Evolutionary conservation across 2,888 invertebrate genomes (phyloP).

Genomic region (Hecatera dysodea): DNA sequence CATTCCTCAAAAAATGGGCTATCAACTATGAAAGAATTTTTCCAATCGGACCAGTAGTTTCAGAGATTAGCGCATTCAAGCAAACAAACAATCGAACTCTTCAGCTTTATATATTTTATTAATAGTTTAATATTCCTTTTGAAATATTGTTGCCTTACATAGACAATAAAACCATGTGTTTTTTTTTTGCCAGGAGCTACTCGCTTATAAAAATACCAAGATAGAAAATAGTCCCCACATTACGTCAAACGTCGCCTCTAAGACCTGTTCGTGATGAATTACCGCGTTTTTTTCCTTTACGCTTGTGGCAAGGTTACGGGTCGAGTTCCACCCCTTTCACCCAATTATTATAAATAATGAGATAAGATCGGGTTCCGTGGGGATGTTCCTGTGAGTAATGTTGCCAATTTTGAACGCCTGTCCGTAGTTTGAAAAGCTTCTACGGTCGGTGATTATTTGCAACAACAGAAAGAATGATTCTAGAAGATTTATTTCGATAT

Average conservation of each 20-base stretch:
- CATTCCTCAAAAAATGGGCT: too few relatives aligned
- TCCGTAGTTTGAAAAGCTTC: conserved; percentile 38
- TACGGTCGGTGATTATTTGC: conserved; percentile 36
- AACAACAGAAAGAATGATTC: conserved; percentile 10
- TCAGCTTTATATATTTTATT: too few relatives aligned
- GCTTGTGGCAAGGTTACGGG: conserved; percentile 64
- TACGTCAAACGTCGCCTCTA: conserved; percentile 46
- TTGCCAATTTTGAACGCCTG: conserved; percentile 60
- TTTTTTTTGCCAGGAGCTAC: too few relatives aligned
- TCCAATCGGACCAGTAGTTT: too few relatives aligned
- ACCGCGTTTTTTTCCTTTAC: conserved; percentile 55
- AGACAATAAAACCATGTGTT: too few relatives aligned
- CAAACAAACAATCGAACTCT: too few relatives aligned
- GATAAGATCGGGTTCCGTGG: conserved; percentile 78
- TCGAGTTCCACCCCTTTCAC: conserved; percentile 72
- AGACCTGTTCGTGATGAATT: conserved; percentile 70
- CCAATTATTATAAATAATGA: conserved; percentile 88
- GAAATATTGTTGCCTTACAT: too few relatives aligned
- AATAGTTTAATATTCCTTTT: too few relatives aligned
- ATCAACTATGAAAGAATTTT: too few relatives aligned
- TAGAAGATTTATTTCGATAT: neutral
- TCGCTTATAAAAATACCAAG: neutral
- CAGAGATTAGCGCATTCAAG: too few relatives aligned
- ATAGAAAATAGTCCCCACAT: conserved; percentile 28
- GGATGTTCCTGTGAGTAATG: conserved; percentile 70